Conservation (phyloP, 2,888 invertebrate genomes). For the Chymomyza procnemis region DNA sequence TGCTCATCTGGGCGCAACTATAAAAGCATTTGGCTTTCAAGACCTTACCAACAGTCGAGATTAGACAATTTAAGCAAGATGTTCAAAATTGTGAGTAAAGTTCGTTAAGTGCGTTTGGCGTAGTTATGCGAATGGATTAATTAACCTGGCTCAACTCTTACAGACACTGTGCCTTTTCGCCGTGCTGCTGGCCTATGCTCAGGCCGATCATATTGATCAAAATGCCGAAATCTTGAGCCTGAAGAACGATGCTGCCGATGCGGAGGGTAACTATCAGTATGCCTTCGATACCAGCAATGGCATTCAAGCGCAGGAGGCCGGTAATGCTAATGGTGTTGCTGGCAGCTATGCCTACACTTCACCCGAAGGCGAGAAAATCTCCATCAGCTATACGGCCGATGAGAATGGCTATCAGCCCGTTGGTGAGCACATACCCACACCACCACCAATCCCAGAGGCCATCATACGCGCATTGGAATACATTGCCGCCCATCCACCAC, state of each 20-base stretch:
- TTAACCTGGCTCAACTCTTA: slow-evolving; percentile 5
- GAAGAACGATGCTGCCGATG: slow-evolving; percentile 66
- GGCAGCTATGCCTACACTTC: slow-evolving; percentile 80
- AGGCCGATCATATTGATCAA: slow-evolving; percentile 69
- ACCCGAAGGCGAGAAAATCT: slow-evolving; percentile 79
- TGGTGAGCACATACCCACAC: slow-evolving; percentile 77
- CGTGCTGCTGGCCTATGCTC: slow-evolving; percentile 61
- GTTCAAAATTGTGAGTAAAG: slow-evolving; percentile 73
- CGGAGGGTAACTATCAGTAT: slow-evolving; percentile 78
- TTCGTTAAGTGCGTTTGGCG: not conserved
- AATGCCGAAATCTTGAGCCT: slow-evolving; percentile 74
- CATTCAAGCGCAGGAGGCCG: slow-evolving; percentile 80
- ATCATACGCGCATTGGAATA: slow-evolving; percentile 80
- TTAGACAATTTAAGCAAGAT: slow-evolving; percentile 66
- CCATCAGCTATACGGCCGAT: slow-evolving; percentile 80
- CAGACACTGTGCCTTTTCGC: slow-evolving; percentile 61
- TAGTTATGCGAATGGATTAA: not conserved
- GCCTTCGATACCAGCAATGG: slow-evolving; percentile 81
- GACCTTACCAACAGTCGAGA: slow-evolving; percentile 66
- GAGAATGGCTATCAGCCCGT: slow-evolving; percentile 81
- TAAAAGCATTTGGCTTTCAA: slow-evolving; percentile 60
- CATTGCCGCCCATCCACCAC: slow-evolving; percentile 76
- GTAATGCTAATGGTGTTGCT: slow-evolving; percentile 79
- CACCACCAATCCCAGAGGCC: slow-evolving; percentile 80
- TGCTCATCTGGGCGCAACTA: slow-evolving; percentile 37